Evolutionary conservation across 2,113 vertebrate genomes (phyloP).

Genomic region (Hippocampus comes): DNA sequence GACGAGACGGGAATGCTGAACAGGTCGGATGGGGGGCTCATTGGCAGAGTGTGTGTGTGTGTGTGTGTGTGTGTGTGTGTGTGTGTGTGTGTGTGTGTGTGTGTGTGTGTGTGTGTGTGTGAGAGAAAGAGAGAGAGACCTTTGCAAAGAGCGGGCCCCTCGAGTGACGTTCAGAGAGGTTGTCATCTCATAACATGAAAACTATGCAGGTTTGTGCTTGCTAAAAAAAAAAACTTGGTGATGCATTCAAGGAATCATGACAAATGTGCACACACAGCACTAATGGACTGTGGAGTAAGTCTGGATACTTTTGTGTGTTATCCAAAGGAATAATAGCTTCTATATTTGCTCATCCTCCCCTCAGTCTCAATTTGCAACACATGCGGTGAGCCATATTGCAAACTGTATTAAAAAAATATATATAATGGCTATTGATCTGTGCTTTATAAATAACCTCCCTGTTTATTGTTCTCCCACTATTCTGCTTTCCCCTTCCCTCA

Average conservation of each 20-base stretch:
- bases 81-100: not conserved
- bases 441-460: conserved; percentile 28
- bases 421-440: conserved; percentile 50
- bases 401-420: conserved; percentile 28
- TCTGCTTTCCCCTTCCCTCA: not conserved
- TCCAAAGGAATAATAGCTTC: conserved; percentile 9
- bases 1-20: conserved; percentile 63
- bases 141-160: no score
- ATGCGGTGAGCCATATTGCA: not conserved
- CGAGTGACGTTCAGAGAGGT: not conserved
- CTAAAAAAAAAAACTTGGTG: no score
- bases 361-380: conserved; percentile 3
- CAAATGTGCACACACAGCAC: no score
- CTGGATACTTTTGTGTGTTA: not conserved
- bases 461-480: conserved; percentile 14
- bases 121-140: not conserved
- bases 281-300: no score
- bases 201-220: not conserved
- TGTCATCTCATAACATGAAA: not conserved
- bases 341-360: conserved; percentile 3
- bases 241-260: no score
- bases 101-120: not conserved
- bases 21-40: conserved; percentile 38
- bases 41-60: not conserved
- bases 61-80: not conserved